A percentile compares a stretch with the other conserved stretches of the same genome.
phyloP scores from a whole-genome alignment of 2,113 vertebrate species.

The Silurus glanis region DNA sequence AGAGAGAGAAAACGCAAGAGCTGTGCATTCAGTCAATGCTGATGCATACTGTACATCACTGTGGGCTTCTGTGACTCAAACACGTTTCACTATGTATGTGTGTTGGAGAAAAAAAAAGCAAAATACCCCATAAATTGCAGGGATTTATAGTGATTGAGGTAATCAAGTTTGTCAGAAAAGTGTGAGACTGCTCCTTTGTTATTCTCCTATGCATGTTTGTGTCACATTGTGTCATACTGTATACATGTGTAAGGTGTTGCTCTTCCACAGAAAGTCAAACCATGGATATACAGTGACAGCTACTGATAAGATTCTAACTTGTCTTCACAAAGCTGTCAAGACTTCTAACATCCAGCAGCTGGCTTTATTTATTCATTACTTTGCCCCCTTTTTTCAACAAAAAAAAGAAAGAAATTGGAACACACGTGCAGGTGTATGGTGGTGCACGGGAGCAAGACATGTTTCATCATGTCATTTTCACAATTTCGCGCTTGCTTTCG shows the following conservation, averaged over 20 bases:
- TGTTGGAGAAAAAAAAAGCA: background rate
- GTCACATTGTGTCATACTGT: slow-evolving; percentile 36
- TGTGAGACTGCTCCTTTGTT: slow-evolving; percentile 5
- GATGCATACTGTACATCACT: slow-evolving; percentile 1
- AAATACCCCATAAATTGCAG: background rate
- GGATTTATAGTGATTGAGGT: slow-evolving; percentile 5
- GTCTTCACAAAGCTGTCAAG: slow-evolving; percentile 59
- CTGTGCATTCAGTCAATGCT: background rate
- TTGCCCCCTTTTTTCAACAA: background rate
- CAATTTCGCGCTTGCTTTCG: slow-evolving; percentile 24
- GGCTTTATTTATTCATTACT: slow-evolving; percentile 10
- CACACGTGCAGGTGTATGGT: background rate
- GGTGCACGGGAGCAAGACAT: background rate
- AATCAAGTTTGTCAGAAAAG: background rate
- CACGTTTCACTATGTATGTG: background rate
- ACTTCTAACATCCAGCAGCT: slow-evolving; percentile 46
- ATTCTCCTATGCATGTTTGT: slow-evolving; percentile 10
- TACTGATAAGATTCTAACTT: slow-evolving; percentile 65
- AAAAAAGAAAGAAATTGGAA: background rate
- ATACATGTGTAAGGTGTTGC: slow-evolving; percentile 19
- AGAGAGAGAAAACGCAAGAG: background rate
- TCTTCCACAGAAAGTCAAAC: slow-evolving; percentile 59
- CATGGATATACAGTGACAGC: slow-evolving; percentile 64
- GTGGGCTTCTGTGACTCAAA: background rate
- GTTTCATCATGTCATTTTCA: slow-evolving; percentile 34